phyloP scores from a whole-genome alignment of 30 jellyfish, hydroid and myxozoan genomes.

The Morbakka virulenta region DNA sequence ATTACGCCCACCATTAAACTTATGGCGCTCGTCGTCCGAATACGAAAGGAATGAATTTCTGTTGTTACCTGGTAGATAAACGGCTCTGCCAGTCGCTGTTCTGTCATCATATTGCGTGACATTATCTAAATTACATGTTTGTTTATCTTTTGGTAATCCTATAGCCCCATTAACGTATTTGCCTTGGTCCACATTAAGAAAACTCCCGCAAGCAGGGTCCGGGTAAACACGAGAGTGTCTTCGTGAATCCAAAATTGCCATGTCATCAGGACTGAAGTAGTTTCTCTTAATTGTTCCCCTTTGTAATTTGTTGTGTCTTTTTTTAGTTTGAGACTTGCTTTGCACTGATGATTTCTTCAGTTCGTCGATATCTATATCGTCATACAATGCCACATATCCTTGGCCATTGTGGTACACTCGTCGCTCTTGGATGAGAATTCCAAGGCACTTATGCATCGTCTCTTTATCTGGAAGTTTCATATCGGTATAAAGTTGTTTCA shows the following conservation, averaged over 20 bases:
- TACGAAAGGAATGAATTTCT: background rate
- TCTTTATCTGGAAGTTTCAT: conserved; percentile 59
- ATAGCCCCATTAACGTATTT: background rate
- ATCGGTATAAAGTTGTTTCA: conserved; percentile 58
- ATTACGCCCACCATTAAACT: background rate
- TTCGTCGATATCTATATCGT: conserved; percentile 52
- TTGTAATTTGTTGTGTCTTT: background rate
- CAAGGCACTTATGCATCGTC: conserved; percentile 63
- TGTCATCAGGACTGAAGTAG: background rate
- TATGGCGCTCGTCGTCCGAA: background rate
- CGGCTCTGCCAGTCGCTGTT: no score
- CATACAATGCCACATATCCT: conserved; percentile 70
- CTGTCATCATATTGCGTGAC: no score
- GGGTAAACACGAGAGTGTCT: background rate
- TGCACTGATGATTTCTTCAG: background rate
- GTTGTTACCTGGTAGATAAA: no score
- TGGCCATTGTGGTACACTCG: conserved; percentile 75
- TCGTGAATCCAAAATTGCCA: background rate
- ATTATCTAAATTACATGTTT: background rate
- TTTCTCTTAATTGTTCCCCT: background rate
- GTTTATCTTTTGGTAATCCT: background rate
- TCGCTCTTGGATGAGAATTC: conserved; percentile 59
- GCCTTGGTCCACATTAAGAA: background rate
- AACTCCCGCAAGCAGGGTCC: background rate
- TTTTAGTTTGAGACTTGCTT: no score